Conservation (phyloP, 2,797 vertebrate genomes). For the Malurus leucopterus region DNA sequence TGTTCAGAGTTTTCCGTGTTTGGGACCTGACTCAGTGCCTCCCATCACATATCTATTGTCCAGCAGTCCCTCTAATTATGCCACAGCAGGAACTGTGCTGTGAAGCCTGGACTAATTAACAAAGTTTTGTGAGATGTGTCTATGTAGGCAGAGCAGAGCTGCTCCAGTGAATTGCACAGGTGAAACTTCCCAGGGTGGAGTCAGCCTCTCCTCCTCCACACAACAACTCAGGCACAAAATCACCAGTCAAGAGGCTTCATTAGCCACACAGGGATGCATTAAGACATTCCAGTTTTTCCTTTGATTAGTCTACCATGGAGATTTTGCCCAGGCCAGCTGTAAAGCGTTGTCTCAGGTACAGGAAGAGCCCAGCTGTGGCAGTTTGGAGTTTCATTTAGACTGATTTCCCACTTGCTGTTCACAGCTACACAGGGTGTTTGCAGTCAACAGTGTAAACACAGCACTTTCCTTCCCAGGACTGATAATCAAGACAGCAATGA, state of each 20-base stretch:
- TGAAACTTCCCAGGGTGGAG: background rate
- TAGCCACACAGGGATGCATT: background rate
- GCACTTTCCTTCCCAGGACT: background rate
- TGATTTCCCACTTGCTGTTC: background rate
- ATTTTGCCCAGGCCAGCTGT: background rate
- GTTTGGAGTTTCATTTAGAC: background rate
- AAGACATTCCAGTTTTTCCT: background rate
- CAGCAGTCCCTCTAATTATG: background rate
- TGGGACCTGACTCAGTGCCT: background rate
- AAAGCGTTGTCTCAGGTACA: background rate
- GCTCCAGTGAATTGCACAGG: background rate
- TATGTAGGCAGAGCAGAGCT: background rate
- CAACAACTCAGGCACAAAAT: background rate
- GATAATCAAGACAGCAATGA: background rate
- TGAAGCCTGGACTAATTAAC: background rate
- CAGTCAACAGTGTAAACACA: background rate
- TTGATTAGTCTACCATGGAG: background rate
- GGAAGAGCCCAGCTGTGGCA: background rate
- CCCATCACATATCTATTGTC: background rate
- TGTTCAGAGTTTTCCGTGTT: fast-evolving
- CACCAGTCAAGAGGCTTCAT: background rate
- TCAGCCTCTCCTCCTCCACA: fast-evolving
- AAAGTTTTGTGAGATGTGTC: background rate
- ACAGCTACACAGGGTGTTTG: background rate
- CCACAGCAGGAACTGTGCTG: background rate